Evolutionary conservation across 2,797 vertebrate species (phyloP).

Genomic region (Ciconia nigra): DNA sequence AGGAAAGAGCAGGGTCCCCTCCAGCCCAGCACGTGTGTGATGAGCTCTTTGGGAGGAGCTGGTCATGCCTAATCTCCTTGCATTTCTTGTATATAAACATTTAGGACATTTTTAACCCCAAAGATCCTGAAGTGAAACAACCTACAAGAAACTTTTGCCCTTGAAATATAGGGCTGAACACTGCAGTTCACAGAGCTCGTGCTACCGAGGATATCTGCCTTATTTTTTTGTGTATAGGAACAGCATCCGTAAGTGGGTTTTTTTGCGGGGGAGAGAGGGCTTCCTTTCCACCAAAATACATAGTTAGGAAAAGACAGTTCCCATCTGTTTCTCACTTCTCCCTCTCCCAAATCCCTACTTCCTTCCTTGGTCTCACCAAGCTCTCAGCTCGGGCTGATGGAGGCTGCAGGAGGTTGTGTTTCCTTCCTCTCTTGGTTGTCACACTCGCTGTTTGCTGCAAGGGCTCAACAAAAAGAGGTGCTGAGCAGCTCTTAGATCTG

Average conservation of each 20-base stretch:
- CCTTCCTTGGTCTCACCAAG: background rate
- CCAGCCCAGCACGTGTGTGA: background rate
- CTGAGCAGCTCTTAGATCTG: background rate
- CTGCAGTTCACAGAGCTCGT: background rate
- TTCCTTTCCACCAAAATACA: background rate
- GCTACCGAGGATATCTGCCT: background rate
- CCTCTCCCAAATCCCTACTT: background rate
- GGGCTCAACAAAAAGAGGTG: background rate
- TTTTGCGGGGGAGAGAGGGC: background rate
- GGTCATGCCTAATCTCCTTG: background rate
- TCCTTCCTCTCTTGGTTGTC: background rate
- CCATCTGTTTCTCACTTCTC: background rate
- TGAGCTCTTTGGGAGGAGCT: background rate
- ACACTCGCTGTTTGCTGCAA: background rate
- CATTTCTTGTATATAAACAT: background rate
- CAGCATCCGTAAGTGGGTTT: rapidly evolving
- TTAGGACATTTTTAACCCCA: background rate
- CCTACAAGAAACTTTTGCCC: background rate
- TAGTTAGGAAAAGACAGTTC: background rate
- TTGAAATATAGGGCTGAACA: background rate
- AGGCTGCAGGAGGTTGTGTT: background rate
- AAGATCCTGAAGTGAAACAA: background rate
- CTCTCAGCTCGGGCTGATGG: background rate
- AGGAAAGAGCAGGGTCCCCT: background rate
- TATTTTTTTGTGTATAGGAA: background rate